These are phyloP conservation scores for Stramonita haemastoma DNA, from an alignment of 2,888 invertebrate genomes.

Conservation along the genomic window DNA sequence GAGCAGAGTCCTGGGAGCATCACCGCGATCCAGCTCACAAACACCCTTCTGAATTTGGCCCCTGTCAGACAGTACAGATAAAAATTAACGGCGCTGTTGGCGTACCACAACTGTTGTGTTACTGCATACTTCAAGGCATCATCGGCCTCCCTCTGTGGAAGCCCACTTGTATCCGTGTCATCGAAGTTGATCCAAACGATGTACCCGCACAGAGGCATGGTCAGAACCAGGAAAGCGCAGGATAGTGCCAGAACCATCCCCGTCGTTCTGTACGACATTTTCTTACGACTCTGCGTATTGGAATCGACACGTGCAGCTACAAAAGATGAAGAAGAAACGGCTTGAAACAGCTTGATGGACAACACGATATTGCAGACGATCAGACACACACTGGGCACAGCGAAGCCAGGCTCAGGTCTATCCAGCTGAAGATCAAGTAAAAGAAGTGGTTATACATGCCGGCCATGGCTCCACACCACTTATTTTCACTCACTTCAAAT, in stretches of 20 bases:
- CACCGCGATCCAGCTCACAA: not conserved
- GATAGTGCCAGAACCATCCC: slow-evolving; percentile 4
- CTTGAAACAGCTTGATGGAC: not conserved
- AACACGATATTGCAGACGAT: not conserved
- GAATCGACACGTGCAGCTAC: not conserved
- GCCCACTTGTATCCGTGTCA: too few species aligned
- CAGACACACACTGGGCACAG: not conserved
- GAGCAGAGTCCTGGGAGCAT: not conserved
- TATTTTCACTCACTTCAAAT: not conserved
- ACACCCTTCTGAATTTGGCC: not conserved
- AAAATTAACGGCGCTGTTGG: slow-evolving; percentile 7
- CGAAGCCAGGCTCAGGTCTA: not conserved
- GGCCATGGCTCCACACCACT: not conserved
- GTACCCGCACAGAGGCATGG: not conserved
- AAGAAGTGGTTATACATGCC: not conserved
- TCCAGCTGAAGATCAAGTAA: not conserved
- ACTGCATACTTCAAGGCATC: not conserved
- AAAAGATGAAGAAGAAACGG: not conserved
- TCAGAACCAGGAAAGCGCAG: slow-evolving; percentile 4
- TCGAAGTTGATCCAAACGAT: not conserved
- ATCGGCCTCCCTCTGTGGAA: not conserved
- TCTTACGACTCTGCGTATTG: not conserved
- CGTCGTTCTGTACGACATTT: not conserved
- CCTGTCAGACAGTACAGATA: not conserved
- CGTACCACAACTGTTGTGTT: not conserved